These are phyloP conservation scores for Aurelia aurita complex sp. Pacific DNA, from an alignment of 30 jellyfish, hydroid and myxozoan genomes.

Conservation along the genomic window DNA sequence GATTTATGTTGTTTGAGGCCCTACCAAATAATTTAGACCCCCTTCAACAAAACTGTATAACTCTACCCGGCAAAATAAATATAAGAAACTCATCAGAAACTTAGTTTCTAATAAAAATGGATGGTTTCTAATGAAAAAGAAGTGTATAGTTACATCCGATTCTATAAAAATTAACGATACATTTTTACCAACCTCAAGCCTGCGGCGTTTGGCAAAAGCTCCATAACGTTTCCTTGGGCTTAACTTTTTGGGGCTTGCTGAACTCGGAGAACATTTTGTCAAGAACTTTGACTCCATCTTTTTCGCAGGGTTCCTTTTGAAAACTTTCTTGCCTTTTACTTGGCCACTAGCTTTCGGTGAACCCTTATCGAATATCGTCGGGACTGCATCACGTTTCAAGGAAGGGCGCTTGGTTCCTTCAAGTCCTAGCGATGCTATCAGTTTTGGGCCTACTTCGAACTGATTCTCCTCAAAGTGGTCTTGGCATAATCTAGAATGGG, in stretches of 20 bases:
- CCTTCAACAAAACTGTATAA: too few species aligned
- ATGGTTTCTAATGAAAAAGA: too few species aligned
- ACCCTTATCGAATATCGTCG: slow-evolving; percentile 9
- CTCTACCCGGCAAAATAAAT: too few species aligned
- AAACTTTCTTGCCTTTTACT: slow-evolving; percentile 1
- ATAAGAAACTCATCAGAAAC: too few species aligned
- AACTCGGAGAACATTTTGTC: neutral
- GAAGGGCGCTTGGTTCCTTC: too few species aligned
- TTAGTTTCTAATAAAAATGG: too few species aligned
- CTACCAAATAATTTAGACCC: too few species aligned
- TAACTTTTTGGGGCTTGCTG: slow-evolving; percentile 8
- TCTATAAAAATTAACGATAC: too few species aligned
- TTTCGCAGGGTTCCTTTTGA: slow-evolving; percentile 2
- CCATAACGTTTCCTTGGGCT: slow-evolving; percentile 16
- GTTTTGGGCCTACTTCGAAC: neutral
- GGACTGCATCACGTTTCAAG: neutral
- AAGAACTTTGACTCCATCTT: neutral
- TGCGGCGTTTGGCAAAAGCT: slow-evolving; percentile 14
- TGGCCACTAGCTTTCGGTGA: slow-evolving; percentile 23
- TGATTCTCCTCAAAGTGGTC: slow-evolving; percentile 21
- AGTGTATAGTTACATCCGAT: too few species aligned
- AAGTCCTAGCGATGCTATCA: too few species aligned
- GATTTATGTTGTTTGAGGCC: too few species aligned
- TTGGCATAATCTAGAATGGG: slow-evolving; percentile 13
- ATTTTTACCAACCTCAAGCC: slow-evolving; percentile 14